phyloP scores from a whole-genome alignment of 1,140 invertebrate genomes.

The Drosophila ficusphila region DNA sequence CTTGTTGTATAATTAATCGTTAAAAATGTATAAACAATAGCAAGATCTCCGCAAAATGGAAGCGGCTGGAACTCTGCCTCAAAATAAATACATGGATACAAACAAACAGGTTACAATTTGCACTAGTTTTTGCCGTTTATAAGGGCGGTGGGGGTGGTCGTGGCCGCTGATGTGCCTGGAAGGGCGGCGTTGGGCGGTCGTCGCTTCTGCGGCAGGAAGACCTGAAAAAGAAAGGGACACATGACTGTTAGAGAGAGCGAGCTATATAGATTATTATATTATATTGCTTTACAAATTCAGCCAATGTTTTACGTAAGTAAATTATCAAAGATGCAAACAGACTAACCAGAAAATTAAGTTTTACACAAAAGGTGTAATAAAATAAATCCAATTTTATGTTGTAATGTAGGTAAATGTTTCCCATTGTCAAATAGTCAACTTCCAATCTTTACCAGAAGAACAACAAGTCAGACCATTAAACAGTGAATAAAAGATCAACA shows the following conservation, averaged over 20 bases:
- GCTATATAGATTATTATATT: no score
- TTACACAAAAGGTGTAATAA: no score
- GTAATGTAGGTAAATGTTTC: no score
- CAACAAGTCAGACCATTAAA: no score
- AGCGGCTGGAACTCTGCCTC: slow-evolving; percentile 44
- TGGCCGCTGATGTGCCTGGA: not conserved
- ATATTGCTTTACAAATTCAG: no score
- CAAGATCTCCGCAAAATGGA: slow-evolving; percentile 26
- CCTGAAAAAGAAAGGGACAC: slow-evolving; percentile 30
- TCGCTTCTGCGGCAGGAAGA: slow-evolving; percentile 59
- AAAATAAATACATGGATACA: slow-evolving; percentile 37
- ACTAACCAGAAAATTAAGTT: no score
- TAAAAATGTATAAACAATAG: slow-evolving; percentile 33
- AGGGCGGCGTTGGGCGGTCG: slow-evolving; percentile 13
- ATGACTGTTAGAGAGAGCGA: slow-evolving; percentile 4
- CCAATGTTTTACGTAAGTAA: no score
- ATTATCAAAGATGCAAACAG: no score
- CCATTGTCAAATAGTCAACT: no score
- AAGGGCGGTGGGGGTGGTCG: slow-evolving; percentile 25
- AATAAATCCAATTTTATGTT: no score
- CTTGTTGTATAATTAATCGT: slow-evolving; percentile 13
- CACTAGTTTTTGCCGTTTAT: slow-evolving; percentile 64
- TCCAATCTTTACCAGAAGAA: no score
- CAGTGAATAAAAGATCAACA: no score
- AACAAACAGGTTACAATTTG: slow-evolving; percentile 39